Evolutionary conservation across 2,797 vertebrate species (phyloP).

Genomic region (Diglossa cyanea): DNA sequence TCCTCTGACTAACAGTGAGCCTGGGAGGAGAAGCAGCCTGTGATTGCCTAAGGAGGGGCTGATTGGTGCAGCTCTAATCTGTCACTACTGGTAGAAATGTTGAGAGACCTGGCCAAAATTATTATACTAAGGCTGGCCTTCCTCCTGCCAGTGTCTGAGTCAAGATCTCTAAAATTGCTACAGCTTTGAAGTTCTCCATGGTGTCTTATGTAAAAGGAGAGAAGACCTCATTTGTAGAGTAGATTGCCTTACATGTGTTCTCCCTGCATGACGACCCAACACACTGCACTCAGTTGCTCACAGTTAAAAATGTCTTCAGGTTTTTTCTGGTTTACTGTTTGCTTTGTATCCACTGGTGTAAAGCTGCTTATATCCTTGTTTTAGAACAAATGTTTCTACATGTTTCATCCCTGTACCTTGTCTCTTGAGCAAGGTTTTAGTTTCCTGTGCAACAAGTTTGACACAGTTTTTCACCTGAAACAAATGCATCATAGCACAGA

Average conservation of each 20-base stretch:
- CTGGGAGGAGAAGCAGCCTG: neutral
- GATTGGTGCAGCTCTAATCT: neutral
- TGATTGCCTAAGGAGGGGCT: neutral
- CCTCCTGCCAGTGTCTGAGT: neutral
- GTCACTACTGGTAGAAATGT: neutral
- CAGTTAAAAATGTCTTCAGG: neutral
- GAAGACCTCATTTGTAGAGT: neutral
- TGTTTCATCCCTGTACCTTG: neutral
- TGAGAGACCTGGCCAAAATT: neutral
- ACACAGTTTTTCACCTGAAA: neutral
- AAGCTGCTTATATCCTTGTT: neutral
- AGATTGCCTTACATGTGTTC: neutral
- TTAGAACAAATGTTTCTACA: neutral
- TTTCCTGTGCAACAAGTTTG: neutral
- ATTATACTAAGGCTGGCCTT: neutral
- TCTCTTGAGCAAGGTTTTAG: neutral
- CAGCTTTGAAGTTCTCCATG: neutral
- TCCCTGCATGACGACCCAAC: neutral
- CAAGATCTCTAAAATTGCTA: neutral
- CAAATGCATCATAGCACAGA: neutral
- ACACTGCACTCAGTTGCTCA: neutral
- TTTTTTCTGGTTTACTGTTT: neutral
- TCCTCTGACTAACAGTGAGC: neutral
- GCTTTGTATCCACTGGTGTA: neutral
- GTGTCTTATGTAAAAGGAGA: neutral